Evolutionary conservation across 1,140 invertebrate species (phyloP), one percentile per base, ranked within the genome.

Genomic region (Trichonephila clavata): DNA sequence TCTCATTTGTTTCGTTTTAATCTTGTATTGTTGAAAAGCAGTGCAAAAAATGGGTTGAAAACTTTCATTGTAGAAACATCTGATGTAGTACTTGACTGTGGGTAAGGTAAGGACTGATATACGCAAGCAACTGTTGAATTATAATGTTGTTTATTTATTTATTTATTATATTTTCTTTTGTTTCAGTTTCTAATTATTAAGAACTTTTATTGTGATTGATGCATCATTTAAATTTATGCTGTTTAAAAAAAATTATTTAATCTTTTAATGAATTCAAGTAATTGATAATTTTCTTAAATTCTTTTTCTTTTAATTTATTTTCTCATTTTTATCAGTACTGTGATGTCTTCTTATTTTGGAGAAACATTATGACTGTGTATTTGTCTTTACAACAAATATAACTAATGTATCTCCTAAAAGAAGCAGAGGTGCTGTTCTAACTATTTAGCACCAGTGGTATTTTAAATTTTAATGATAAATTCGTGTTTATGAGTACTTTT

Each of bases 361-460:
- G 83, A 71, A 92, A 86, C 83, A 92, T 92, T 60, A 83, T 61
- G 20, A 39, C 83, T 86, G 4, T 84, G 59, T 86, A 92, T 92
- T 92, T 92, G 91, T 92, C 91, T 92, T 86, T 92, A 92, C 91
- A 92, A 92, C 91, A 92, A 92, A 92, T 92, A 60, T 77, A 43
- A 59, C 43, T 77, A 77, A 86, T 92, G 91, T 59, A 21, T 86
- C 65, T 77, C 81, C 91, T 83, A n/a, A 59, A 57, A 61, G 50
- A 80, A 89, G n/a, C 21, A 20, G 57, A 6, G 63, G 18, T 77
- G 27, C 65, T 77, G 2, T 14, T 63, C 27, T 86, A 61, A 39
- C 59, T 24, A 71, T 24, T 32, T 77, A 32, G 68, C 27, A 77
- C 24, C 27, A 39, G 10, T 59, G 32, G 80, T 39, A 81, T 6